These are phyloP conservation scores for Parnassius orleans DNA, from an alignment of 2,888 invertebrate species.

Conservation along the genomic window DNA sequence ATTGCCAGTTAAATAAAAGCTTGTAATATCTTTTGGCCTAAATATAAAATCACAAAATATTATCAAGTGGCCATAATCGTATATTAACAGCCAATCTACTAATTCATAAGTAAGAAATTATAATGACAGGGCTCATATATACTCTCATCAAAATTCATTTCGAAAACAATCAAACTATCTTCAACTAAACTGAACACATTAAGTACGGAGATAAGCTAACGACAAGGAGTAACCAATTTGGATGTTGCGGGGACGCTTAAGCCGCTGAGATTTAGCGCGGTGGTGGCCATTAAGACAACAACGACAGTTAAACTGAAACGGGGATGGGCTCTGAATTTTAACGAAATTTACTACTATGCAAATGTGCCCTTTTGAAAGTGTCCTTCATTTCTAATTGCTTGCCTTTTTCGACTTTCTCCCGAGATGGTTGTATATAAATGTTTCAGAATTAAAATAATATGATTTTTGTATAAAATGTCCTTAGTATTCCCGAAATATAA, in stretches of 20 bases:
- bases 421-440: too few relatives aligned
- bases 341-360: constrained; percentile 50
- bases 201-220: constrained; percentile 52
- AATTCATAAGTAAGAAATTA: not conserved
- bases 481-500: too few relatives aligned
- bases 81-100: too few relatives aligned
- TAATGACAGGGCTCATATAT: constrained; percentile 1
- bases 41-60: too few relatives aligned
- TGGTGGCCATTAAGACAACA: constrained; percentile 53
- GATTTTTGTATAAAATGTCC: too few relatives aligned
- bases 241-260: constrained; percentile 53
- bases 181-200: constrained; percentile 32
- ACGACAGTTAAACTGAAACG: constrained; percentile 53
- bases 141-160: constrained; percentile 22
- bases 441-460: too few relatives aligned
- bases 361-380: constrained; percentile 41
- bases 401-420: constrained; percentile 3
- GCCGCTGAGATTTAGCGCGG: constrained; percentile 53
- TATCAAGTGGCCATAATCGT: too few relatives aligned
- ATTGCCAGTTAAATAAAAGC: too few relatives aligned
- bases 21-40: too few relatives aligned
- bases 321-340: constrained; percentile 50
- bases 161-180: constrained; percentile 28
- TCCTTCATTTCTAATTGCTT: constrained; percentile 22
- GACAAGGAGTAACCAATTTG: constrained; percentile 55